These are phyloP conservation scores for Callyntrura sp. DNA, from an alignment of 2,888 invertebrate species.

Conservation along the genomic window DNA sequence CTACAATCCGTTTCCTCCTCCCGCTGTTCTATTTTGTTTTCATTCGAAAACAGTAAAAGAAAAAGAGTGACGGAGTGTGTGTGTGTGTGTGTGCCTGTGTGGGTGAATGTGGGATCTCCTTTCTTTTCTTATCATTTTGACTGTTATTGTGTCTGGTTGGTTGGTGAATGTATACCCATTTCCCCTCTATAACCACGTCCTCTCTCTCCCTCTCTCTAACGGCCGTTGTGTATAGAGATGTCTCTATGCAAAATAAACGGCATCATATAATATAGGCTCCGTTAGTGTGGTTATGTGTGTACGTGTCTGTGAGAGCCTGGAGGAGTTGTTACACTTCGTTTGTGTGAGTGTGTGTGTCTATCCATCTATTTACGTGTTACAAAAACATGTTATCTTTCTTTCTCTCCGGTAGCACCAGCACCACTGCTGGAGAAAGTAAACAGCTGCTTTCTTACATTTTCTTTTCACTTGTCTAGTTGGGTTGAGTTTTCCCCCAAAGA, in stretches of 20 bases:
- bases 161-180: slow-evolving; percentile 4
- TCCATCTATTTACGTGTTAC: slow-evolving; percentile 29
- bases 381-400: slow-evolving; percentile 59
- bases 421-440: slow-evolving; percentile 60
- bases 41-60: slow-evolving; percentile 25
- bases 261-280: background rate
- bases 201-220: too few species aligned
- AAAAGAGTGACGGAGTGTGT: background rate
- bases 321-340: slow-evolving; percentile 43
- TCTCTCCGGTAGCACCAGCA: slow-evolving; percentile 42
- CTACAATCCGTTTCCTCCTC: slow-evolving; percentile 56
- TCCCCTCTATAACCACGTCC: too few species aligned
- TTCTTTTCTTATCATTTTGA: slow-evolving; percentile 34
- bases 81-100: background rate
- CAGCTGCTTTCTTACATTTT: slow-evolving; percentile 63
- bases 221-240: too few species aligned
- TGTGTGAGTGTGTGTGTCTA: slow-evolving; percentile 23
- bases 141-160: slow-evolving; percentile 35
- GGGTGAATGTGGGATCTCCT: slow-evolving; percentile 9
- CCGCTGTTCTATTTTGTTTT: slow-evolving; percentile 67
- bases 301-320: slow-evolving; percentile 31
- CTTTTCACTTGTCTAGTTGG: slow-evolving; percentile 63
- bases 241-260: slow-evolving; percentile 6
- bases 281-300: background rate
- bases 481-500: slow-evolving; percentile 21